These are phyloP conservation scores for Diploptera punctata DNA, from an alignment of 2,888 invertebrate species.

Conservation along the genomic window DNA sequence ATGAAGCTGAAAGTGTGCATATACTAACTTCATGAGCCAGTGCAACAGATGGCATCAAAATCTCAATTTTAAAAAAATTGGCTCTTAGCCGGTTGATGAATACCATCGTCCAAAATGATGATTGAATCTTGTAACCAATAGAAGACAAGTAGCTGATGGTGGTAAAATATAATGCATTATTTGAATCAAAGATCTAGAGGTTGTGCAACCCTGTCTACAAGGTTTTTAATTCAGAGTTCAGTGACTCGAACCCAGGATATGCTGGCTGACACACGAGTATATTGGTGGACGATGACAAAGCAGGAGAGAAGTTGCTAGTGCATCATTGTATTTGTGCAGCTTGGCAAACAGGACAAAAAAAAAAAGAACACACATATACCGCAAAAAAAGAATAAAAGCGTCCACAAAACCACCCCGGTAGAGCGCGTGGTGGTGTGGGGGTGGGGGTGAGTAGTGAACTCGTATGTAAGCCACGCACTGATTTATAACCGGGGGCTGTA, in stretches of 20 bases:
- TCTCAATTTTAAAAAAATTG: no score
- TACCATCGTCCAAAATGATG: no score
- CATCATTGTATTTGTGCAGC: conserved; percentile 38
- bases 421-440: background rate
- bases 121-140: no score
- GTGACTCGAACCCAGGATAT: background rate
- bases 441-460: conserved; percentile 27
- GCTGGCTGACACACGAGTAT: background rate
- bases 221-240: no score
- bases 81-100: no score
- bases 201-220: no score
- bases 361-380: conserved; percentile 24
- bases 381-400: conserved; percentile 30
- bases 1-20: no score
- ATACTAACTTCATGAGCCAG: no score
- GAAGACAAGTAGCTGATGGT: no score
- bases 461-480: conserved; percentile 29
- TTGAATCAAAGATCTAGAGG: no score
- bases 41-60: no score
- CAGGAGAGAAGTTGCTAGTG: conserved; percentile 4
- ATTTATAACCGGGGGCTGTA: conserved; percentile 22
- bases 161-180: no score
- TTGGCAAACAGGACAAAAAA: conserved; percentile 28
- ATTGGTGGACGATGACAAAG: background rate
- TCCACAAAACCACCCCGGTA: conserved; percentile 26